Percentiles rank a stretch among this genome's conserved stretches.
phyloP scores from a whole-genome alignment of 1,140 invertebrate species.

The Colletes gigas region DNA sequence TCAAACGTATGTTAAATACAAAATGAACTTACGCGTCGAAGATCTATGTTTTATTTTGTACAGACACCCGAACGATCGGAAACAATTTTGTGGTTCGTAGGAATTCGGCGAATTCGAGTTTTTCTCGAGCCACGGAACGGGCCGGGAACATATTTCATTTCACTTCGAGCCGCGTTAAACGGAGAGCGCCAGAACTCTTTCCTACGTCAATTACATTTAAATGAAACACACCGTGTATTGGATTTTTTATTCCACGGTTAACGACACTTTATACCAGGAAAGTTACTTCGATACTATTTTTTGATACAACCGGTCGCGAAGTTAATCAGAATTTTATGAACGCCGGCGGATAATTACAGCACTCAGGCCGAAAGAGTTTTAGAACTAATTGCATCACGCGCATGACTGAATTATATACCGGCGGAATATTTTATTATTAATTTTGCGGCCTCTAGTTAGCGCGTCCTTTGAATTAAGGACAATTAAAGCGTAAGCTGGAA shows the following conservation, averaged over 20 bases:
- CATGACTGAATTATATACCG: constrained; percentile 19
- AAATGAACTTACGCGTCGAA: no score
- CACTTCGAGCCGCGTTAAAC: no score
- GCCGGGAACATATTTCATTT: no score
- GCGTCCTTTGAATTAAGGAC: constrained; percentile 30
- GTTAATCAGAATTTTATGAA: constrained; percentile 39
- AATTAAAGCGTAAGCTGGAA: constrained; percentile 26
- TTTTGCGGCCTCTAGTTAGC: constrained; percentile 27
- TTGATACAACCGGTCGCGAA: constrained; percentile 22
- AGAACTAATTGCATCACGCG: constrained; percentile 34
- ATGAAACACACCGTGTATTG: no score
- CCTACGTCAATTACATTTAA: background rate
- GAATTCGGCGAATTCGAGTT: no score
- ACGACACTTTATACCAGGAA: background rate
- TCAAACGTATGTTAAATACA: no score
- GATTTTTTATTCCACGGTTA: constrained; percentile 3
- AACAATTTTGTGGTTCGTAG: no score
- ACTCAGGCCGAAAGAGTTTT: constrained; percentile 27
- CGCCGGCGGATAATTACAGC: constrained; percentile 32
- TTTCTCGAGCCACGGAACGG: no score
- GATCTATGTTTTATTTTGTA: no score
- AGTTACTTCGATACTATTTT: constrained; percentile 31
- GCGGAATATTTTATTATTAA: constrained; percentile 31
- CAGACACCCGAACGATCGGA: no score
- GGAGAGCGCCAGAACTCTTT: no score